These are phyloP conservation scores for Morone chrysops DNA, from an alignment of 2,113 vertebrate genomes.

Conservation along the genomic window DNA sequence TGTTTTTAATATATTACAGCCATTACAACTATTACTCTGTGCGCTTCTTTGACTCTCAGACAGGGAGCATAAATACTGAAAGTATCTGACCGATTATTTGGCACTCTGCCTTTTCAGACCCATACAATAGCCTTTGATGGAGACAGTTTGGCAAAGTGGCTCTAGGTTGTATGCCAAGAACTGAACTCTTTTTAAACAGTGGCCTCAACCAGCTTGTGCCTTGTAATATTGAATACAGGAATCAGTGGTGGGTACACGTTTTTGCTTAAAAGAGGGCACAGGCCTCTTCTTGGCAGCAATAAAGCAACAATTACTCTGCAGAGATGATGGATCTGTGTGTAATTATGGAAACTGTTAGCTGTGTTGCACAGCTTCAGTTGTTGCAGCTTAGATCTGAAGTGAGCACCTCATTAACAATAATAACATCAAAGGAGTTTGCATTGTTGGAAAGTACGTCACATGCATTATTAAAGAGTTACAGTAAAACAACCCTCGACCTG, in stretches of 20 bases:
- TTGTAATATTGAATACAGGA: constrained; percentile 44
- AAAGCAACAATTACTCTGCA: constrained; percentile 58
- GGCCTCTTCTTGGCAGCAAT: constrained; percentile 49
- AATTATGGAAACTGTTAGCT: constrained; percentile 49
- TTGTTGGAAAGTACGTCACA: constrained; percentile 20
- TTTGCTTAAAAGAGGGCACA: constrained; percentile 36
- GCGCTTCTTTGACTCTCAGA: constrained; percentile 50
- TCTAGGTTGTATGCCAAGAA: constrained; percentile 42
- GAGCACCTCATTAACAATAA: constrained; percentile 57
- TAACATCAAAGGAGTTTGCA: constrained; percentile 31
- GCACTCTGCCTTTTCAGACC: constrained; percentile 41
- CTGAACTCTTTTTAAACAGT: constrained; percentile 48
- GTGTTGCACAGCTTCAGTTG: constrained; percentile 40
- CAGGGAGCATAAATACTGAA: constrained; percentile 57
- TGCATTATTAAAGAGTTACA: constrained; percentile 29
- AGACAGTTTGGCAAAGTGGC: constrained; percentile 59
- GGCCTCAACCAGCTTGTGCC: constrained; percentile 53
- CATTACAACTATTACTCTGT: constrained; percentile 64
- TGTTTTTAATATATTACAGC: constrained; percentile 56
- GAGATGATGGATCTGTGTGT: constrained; percentile 47
- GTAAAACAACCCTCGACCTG: constrained; percentile 10
- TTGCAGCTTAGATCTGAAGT: constrained; percentile 39
- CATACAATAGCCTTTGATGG: constrained; percentile 57
- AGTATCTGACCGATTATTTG: constrained; percentile 63
- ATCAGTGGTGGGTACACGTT: constrained; percentile 33